A percentile compares a stretch with the other conserved stretches of the same genome.
Conservation (phyloP, 2,113 vertebrate species). For the Coptodon rendalli region DNA sequence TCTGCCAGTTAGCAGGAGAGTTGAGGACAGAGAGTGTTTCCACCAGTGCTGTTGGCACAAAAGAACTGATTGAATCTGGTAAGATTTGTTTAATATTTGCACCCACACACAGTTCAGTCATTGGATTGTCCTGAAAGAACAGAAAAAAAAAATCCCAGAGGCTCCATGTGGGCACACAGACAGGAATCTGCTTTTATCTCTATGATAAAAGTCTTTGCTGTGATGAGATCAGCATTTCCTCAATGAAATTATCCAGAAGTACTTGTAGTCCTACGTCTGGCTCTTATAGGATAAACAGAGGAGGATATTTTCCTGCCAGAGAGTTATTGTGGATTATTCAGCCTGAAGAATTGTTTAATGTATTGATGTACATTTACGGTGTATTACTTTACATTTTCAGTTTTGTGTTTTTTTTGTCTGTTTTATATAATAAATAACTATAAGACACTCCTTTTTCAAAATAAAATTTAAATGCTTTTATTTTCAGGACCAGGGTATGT, state of each 20-base stretch:
- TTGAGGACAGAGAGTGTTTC: slow-evolving; percentile 65
- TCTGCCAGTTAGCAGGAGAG: slow-evolving; percentile 44
- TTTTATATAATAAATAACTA: neutral
- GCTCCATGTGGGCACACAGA: neutral
- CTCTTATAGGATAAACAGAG: too few species aligned
- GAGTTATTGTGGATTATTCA: neutral
- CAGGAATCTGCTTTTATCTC: neutral
- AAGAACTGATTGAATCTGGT: neutral
- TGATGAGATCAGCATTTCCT: neutral
- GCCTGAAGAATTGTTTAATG: neutral
- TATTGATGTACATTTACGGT: accelerated
- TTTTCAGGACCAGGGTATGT: neutral
- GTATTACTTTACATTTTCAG: neutral
- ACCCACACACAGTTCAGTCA: neutral
- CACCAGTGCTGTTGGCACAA: slow-evolving; percentile 52
- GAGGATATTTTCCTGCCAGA: neutral
- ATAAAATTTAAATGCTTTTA: neutral
- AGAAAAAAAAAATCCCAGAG: neutral
- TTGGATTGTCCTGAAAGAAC: neutral
- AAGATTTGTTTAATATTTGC: neutral
- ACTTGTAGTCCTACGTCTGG: neutral
- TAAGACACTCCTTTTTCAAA: neutral
- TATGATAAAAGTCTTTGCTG: neutral
- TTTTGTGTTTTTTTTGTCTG: neutral
- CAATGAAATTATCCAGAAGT: neutral